phyloP scores from a whole-genome alignment of 1,140 invertebrate species.

The Lanistes nyassanus region DNA sequence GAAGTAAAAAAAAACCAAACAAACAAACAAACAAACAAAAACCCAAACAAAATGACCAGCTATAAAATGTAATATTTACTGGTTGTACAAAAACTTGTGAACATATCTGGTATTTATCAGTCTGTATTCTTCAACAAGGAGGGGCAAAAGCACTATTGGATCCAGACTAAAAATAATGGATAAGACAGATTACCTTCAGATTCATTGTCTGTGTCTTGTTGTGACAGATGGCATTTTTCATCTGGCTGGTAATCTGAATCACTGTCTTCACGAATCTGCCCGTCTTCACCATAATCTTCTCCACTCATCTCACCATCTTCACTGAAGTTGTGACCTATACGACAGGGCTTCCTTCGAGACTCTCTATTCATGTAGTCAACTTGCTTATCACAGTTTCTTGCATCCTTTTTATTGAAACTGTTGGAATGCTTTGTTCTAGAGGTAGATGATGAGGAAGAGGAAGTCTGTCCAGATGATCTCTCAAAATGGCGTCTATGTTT shows the following conservation, averaged over 20 bases:
- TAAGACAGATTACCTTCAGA: too few species aligned
- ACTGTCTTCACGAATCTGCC: constrained; percentile 21
- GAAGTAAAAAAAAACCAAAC: too few species aligned
- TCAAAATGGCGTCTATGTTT: too few species aligned
- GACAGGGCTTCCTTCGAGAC: constrained; percentile 26
- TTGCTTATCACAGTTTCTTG: constrained; percentile 38
- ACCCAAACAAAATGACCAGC: too few species aligned
- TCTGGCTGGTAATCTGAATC: constrained; percentile 36
- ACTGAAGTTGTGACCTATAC: constrained; percentile 31
- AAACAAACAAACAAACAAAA: too few species aligned
- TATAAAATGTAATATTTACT: too few species aligned
- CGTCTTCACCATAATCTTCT: constrained; percentile 24
- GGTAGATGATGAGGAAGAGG: background rate
- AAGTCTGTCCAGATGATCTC: background rate
- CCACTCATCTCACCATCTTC: constrained; percentile 41
- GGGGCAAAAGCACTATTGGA: too few species aligned
- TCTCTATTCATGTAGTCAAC: constrained; percentile 26
- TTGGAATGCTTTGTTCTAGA: constrained; percentile 28
- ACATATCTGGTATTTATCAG: too few species aligned
- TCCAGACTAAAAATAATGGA: too few species aligned
- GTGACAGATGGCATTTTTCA: too few species aligned
- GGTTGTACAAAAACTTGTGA: too few species aligned
- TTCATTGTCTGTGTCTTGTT: constrained; percentile 26
- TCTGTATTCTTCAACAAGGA: too few species aligned
- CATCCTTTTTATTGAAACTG: constrained; percentile 47